Evolutionary conservation across 1,140 invertebrate genomes (phyloP).

Genomic region (Ephestia elutella): DNA sequence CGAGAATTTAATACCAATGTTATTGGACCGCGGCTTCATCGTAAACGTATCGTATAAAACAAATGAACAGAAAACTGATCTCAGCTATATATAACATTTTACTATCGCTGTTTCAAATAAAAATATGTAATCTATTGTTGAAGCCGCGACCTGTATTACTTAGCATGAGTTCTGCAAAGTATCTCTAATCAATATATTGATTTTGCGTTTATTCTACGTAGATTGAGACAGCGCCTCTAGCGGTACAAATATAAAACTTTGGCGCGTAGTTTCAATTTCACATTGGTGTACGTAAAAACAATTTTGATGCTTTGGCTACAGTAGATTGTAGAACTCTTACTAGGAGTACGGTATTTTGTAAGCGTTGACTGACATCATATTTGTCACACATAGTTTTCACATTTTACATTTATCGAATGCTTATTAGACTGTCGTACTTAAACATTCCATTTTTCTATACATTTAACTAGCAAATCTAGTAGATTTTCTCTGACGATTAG

Average conservation of each 20-base stretch:
- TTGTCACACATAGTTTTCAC: conserved; percentile 32
- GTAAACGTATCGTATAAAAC: background rate
- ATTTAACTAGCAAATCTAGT: conserved; percentile 48
- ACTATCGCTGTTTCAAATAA: background rate
- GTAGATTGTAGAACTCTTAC: conserved; percentile 4
- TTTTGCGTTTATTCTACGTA: background rate
- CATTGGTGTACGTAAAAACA: background rate
- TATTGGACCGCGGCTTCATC: conserved; percentile 22
- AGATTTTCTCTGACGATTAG: conserved; percentile 40
- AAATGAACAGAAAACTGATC: background rate
- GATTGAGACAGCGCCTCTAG: background rate
- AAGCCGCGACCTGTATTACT: background rate
- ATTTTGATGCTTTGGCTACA: background rate
- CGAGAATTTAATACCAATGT: conserved; percentile 41
- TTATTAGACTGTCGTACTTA: conserved; percentile 67
- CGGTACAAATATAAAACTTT: background rate
- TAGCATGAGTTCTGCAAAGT: conserved; percentile 1
- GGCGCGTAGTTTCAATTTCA: background rate
- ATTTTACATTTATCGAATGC: conserved; percentile 40
- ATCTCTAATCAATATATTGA: background rate
- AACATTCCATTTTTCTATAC: conserved; percentile 68
- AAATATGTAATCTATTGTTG: background rate
- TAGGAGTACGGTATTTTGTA: conserved; percentile 23
- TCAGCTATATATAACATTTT: background rate
- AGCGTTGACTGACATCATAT: conserved; percentile 57